Conservation (phyloP, 2,888 invertebrate genomes). For the Noctua fimbriata region DNA sequence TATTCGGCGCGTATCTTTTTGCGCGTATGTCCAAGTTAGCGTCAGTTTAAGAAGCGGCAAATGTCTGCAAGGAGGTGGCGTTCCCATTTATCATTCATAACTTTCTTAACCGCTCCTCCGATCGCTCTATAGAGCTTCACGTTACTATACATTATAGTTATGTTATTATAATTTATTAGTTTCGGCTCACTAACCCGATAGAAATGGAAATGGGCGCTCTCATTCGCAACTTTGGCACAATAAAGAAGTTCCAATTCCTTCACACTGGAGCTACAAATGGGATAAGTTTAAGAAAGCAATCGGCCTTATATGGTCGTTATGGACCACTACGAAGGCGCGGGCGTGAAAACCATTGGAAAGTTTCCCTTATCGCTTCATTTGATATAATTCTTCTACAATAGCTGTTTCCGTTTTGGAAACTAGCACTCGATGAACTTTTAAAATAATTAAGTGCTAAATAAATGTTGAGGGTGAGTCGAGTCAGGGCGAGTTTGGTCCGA, state of each 20-base stretch:
- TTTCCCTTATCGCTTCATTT: constrained; percentile 86
- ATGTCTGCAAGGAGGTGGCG: constrained; percentile 71
- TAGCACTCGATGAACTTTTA: constrained; percentile 68
- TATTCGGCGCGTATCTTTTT: background rate
- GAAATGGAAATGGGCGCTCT: constrained; percentile 86
- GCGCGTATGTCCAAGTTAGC: constrained; percentile 52
- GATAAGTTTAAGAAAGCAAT: constrained; percentile 90
- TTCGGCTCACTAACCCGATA: constrained; percentile 81
- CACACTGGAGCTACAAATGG: constrained; percentile 86
- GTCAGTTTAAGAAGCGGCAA: constrained; percentile 63
- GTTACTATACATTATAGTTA: constrained; percentile 62
- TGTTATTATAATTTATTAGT: constrained; percentile 80
- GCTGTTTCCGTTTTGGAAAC: constrained; percentile 69
- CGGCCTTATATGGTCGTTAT: constrained; percentile 89
- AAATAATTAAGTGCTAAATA: constrained; percentile 75
- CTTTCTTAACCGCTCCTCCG: constrained; percentile 76
- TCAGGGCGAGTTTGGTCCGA: constrained; percentile 73
- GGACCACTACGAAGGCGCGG: constrained; percentile 84
- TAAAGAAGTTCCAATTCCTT: constrained; percentile 88
- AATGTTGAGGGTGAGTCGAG: constrained; percentile 69
- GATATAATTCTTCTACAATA: constrained; percentile 80
- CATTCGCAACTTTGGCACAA: constrained; percentile 86
- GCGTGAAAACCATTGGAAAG: constrained; percentile 87
- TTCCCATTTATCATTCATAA: constrained; percentile 77
- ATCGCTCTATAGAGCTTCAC: constrained; percentile 55